These are phyloP conservation scores for Scytalopus superciliaris DNA, from an alignment of 2,113 vertebrate species.

Conservation along the genomic window DNA sequence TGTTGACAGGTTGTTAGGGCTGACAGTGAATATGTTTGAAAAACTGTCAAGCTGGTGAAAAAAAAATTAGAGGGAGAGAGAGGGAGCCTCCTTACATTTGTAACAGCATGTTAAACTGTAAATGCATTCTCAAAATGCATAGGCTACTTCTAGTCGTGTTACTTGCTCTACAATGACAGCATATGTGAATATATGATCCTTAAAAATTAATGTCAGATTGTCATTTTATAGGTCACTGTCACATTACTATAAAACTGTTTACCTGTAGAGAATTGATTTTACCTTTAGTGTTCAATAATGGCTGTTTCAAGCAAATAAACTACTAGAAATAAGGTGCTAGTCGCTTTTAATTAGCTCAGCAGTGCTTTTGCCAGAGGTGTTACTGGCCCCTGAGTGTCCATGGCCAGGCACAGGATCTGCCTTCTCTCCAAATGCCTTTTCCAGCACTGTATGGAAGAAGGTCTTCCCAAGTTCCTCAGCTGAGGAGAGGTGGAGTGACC, in stretches of 20 bases:
- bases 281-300: constrained; percentile 57
- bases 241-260: constrained; percentile 70
- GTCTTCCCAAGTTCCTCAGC: not conserved
- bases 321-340: not conserved
- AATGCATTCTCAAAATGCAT: constrained; percentile 59
- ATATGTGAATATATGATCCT: constrained; percentile 69
- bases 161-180: constrained; percentile 63
- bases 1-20: constrained; percentile 90
- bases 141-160: constrained; percentile 58
- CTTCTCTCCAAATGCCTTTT: not conserved
- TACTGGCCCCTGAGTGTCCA: not conserved
- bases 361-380: not conserved
- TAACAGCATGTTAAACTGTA: constrained; percentile 77
- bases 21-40: constrained; percentile 92
- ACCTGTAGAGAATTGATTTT: constrained; percentile 69
- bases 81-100: constrained; percentile 73
- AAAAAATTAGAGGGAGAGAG: constrained; percentile 79
- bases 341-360: constrained; percentile 40
- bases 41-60: constrained; percentile 89
- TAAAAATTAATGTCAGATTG: constrained; percentile 76
- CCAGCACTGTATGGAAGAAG: not conserved
- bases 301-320: not conserved
- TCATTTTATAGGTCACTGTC: constrained; percentile 69
- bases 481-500: not conserved
- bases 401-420: not conserved